Percentiles rank a stretch among this genome's conserved stretches.
phyloP scores from a whole-genome alignment of 2,113 vertebrate species.

The Cochlearius cochlearius region DNA sequence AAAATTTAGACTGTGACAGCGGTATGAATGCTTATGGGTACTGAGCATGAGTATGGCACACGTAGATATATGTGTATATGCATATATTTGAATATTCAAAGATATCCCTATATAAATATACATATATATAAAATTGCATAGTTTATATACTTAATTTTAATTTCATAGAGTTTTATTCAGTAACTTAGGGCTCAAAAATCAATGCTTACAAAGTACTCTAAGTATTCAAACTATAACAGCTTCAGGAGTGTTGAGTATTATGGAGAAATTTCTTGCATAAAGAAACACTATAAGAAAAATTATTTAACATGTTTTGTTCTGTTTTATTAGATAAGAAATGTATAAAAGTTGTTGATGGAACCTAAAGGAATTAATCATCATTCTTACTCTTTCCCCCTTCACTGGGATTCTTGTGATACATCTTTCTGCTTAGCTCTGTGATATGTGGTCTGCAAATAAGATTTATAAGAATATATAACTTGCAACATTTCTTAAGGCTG shows the following conservation, averaged over 20 bases:
- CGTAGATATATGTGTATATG: not conserved
- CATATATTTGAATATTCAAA: not conserved
- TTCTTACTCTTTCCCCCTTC: not conserved
- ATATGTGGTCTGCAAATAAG: not conserved
- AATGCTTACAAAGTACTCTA: not conserved
- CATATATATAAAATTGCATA: not conserved
- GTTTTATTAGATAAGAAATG: not conserved
- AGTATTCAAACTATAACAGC: not conserved
- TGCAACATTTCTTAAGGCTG: not conserved
- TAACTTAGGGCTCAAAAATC: not conserved
- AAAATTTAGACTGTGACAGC: not conserved
- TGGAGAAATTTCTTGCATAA: not conserved
- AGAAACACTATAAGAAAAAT: not conserved
- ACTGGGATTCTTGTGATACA: not conserved
- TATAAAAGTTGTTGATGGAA: not conserved
- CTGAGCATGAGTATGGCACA: not conserved
- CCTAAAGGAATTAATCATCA: not conserved
- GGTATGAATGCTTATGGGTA: not conserved
- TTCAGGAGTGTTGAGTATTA: not conserved
- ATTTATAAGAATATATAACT: not conserved
- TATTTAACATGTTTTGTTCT: not conserved
- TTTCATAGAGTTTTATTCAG: not conserved
- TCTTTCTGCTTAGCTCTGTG: not conserved
- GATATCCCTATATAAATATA: not conserved
- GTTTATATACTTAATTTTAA: not conserved